Evolutionary conservation across 2,888 invertebrate species (phyloP), one percentile per base, ranked within the genome.

Genomic region (Heliconius cydno): DNA sequence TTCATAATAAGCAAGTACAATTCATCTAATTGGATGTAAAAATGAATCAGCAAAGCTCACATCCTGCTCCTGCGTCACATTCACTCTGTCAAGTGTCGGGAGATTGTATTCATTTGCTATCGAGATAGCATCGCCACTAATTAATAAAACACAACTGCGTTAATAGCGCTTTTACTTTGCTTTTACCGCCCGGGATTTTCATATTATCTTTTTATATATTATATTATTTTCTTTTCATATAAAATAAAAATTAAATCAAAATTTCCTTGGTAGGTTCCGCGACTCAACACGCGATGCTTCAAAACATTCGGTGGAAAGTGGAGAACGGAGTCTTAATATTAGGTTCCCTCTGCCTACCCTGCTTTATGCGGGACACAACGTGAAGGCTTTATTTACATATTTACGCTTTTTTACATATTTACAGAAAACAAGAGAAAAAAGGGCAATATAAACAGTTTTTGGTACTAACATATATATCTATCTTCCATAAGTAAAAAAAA

Each of bases 121-220:
- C 65, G 13, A 63, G 78, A 80, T 80, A 80, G 63, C 63, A 77
- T 68, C 77, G 15, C 25, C 28, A 65, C 73, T 80, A 80, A 77
- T 80, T 77, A 77, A 77, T 74, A 68, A 74, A 80, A 75, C 30
- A 28, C 68, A 74, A 60, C 30, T 52, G 57, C 66, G 28, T 68
- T 79, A 68, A 79, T 74, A 63, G 60, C 68, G 38, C 34, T 72
- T 73, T 72, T 65, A 66, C 52, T 52, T 60, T 22, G 22, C 63
- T 73, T 73, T 52, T 72, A 68, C 41, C 52, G 75, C 65, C 41
- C 3, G 28, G n/a, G 22, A 60, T 19, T 52, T 52, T 19, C 6
- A 52, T 52, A 6, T 6, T 19, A 52, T 52, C 52, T 41, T 72
- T 66, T 63, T 63, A 25, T 57, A 57, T 41, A 52, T 41, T 34